Base-by-base conservation (phyloP, 2,113 vertebrate genomes). In the Lycocorax pyrrhopterus region DNA sequence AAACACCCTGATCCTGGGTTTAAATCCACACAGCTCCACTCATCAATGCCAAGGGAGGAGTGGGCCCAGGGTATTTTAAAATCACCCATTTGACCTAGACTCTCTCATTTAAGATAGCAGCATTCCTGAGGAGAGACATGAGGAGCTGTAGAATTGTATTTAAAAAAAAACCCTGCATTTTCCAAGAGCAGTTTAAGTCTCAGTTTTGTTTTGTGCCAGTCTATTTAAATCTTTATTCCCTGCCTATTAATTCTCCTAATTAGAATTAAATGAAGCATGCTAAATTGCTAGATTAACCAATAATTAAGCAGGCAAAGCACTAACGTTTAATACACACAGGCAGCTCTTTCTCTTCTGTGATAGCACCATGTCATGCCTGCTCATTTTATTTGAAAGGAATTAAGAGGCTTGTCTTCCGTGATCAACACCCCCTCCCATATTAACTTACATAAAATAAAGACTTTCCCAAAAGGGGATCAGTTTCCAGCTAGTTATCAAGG, bases 201-300 rank as follows among this genome's bases (percentile, higher is more conserved):
- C 78, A 76, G 96, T 96, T 97, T 97, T 98, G 98, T 98, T 98
- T 97, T 93, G 97, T 96, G 93, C 97, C 96, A 96, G 97, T 98
- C 98, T 97, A 96, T 96, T 97, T 98, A 97, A 98, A 97, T 97
- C 96, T 90, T 98, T 98, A 97, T 98, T 96, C 97, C 95, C 96
- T 98, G 97, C 97, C 98, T 98, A 98, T 98, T 98, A 98, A 98
- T 98, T 98, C 96, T 98, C 97, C 98, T 98, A 98, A 98, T 98
- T 98, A 98, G 98, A 98, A 98, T 98, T 98, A 98, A 98, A 98
- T 98, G 98, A 98, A 98, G 98, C 98, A 97, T 98, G 98, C 68
- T 97, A 98, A 98, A 98, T 98, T 98, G 98, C 98, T 98, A 98
- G 98, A 98, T 98, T 98, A 98, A 98, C 98, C 98, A 98, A 98